Evolutionary conservation across 2,888 invertebrate genomes (phyloP), one percentile per base, ranked within the genome.

Genomic region (Polymixis flavicincta): DNA sequence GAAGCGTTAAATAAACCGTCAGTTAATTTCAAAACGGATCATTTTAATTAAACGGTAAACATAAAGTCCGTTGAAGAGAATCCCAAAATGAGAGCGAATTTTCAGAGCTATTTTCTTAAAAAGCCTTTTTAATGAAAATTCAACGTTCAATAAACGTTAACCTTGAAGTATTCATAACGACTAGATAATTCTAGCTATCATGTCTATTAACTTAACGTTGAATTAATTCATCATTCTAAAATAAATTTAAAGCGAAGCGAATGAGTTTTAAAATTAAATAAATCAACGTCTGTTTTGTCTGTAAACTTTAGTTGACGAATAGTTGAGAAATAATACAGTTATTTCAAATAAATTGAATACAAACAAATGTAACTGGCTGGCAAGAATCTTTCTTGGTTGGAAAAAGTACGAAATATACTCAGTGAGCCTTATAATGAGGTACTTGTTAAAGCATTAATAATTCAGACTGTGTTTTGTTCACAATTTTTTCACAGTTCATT

Each of bases 291-390:
- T 76, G 65, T 57, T 73, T n/a, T n/a, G n/a, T n/a, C n/a, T n/a
- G n/a, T n/a, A n/a, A n/a, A n/a, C n/a, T n/a, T n/a, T n/a, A n/a
- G n/a, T n/a, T n/a, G n/a, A n/a, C n/a, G n/a, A 68, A 2, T 70
- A 78, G 74, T 81, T 73, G n/a, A 50, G 59, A 71, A 85, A 79
- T 76, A 54, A 57, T 55, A 67, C 45, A 63, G 67, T 57, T 63
- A 86, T 83, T 81, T 83, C 48, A 78, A 81, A 83, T 86, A 54
- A 83, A 78, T 77, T 73, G 32, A 52, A 77, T 63, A 64, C 74
- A 76, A 80, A 80, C 75, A 75, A 79, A 55, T 85, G 73, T 45
- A 25, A 54, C 63, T 69, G 57, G 19, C 25, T 69, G 70, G 11
- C 71, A 74, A 76, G n/a, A 77, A 84, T 76, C 45, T 79, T 84